These are phyloP conservation scores for Helleia helle DNA, from an alignment of 2,888 invertebrate species.

Conservation along the genomic window DNA sequence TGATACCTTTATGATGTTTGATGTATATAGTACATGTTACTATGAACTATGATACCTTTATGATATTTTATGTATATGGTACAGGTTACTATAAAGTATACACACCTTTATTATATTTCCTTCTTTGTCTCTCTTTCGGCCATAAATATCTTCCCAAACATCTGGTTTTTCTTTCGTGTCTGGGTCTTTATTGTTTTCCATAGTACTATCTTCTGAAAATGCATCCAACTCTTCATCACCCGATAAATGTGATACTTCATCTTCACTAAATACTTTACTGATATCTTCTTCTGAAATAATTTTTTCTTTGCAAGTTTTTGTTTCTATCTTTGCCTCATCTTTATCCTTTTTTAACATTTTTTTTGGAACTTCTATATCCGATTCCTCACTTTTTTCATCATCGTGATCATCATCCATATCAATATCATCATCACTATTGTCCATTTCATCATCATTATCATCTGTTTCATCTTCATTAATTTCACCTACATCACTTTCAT, in stretches of 20 bases:
- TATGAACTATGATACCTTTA: too few species aligned
- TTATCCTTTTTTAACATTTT: slow-evolving; percentile 16
- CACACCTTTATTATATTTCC: slow-evolving; percentile 85
- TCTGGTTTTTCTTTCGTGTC: slow-evolving; percentile 38
- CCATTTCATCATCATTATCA: slow-evolving; percentile 23
- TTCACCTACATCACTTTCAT: slow-evolving; percentile 20
- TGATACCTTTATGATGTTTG: too few species aligned
- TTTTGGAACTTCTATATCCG: slow-evolving; percentile 21
- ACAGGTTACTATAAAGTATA: too few species aligned
- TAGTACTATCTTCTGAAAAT: slow-evolving; percentile 26
- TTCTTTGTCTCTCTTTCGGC: slow-evolving; percentile 84
- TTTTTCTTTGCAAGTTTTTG: slow-evolving; percentile 28
- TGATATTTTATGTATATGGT: too few species aligned
- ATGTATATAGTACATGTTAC: too few species aligned
- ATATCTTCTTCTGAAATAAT: slow-evolving; percentile 43
- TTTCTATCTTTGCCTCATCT: slow-evolving; percentile 16
- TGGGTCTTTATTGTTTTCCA: slow-evolving; percentile 21
- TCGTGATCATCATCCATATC: slow-evolving; percentile 18
- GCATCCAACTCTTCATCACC: slow-evolving; percentile 35
- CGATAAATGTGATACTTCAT: slow-evolving; percentile 59
- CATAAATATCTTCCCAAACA: slow-evolving; percentile 94
- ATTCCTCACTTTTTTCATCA: slow-evolving; percentile 16
- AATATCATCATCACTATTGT: slow-evolving; percentile 13
- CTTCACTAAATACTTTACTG: slow-evolving; percentile 57
- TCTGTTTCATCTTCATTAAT: slow-evolving; percentile 15